Evolutionary conservation across 2,113 vertebrate species (phyloP).

Genomic region (Plecotus auritus): DNA sequence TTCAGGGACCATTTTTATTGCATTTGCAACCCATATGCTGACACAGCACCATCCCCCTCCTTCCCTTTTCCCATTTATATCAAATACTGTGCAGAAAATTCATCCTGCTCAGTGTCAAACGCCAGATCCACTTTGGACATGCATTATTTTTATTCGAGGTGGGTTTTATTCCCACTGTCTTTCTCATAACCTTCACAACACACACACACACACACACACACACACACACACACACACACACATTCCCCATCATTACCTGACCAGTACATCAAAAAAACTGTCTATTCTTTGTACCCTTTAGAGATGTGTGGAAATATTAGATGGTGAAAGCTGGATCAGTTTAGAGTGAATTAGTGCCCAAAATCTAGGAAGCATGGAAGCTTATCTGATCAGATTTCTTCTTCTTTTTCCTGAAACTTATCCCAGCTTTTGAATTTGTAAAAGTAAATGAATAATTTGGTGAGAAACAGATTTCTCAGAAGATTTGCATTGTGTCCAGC

Average conservation of each 20-base stretch:
- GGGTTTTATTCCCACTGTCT: conserved; percentile 12
- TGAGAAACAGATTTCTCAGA: conserved; percentile 58
- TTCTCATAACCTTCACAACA: background rate
- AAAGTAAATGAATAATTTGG: conserved; percentile 56
- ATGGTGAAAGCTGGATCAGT: conserved; percentile 15
- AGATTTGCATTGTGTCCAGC: conserved; percentile 42
- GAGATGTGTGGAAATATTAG: conserved; percentile 21
- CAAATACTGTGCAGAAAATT: conserved; percentile 65
- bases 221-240: background rate
- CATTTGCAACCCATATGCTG: conserved; percentile 53
- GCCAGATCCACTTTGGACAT: conserved; percentile 60
- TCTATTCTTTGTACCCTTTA: conserved; percentile 3
- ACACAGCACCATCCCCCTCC: conserved; percentile 15
- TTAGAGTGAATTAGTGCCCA: conserved; percentile 30
- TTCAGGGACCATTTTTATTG: conserved; percentile 47
- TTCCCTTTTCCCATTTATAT: conserved; percentile 39
- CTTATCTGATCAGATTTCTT: conserved; percentile 47
- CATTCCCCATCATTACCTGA: background rate
- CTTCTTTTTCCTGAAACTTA: conserved; percentile 40
- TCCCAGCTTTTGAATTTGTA: conserved; percentile 59
- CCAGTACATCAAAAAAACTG: conserved; percentile 36
- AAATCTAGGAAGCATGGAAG: conserved; percentile 18
- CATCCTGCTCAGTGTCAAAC: conserved; percentile 62
- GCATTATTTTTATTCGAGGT: conserved; percentile 55
- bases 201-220: background rate